These are phyloP conservation scores for Cryptophagus acutangulus DNA, from an alignment of 2,888 invertebrate genomes.

Conservation along the genomic window DNA sequence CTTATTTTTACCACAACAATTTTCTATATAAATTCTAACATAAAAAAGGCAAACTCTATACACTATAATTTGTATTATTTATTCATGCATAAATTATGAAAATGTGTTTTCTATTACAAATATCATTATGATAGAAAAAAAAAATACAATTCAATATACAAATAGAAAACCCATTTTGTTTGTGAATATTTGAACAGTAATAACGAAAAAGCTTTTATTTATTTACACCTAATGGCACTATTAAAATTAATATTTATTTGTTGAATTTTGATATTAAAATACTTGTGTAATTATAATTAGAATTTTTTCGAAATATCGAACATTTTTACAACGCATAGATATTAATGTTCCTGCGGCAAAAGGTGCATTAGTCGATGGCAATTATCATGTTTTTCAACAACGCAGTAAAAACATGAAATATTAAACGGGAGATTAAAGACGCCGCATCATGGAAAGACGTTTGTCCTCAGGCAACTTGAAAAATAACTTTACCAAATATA, in stretches of 20 bases:
- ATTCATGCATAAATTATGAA: slow-evolving; percentile 31
- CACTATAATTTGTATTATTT: slow-evolving; percentile 1
- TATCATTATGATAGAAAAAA: slow-evolving; percentile 31
- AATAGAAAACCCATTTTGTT: slow-evolving; percentile 18
- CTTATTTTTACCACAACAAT: slow-evolving; percentile 21
- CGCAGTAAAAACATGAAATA: slow-evolving; percentile 43
- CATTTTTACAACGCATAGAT: slow-evolving; percentile 29
- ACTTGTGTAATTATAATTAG: no score
- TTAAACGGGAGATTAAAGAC: slow-evolving; percentile 45
- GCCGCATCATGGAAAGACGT: slow-evolving; percentile 41
- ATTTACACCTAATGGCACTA: slow-evolving; percentile 19
- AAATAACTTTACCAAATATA: slow-evolving; percentile 41
- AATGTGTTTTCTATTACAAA: slow-evolving; percentile 34
- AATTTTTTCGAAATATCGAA: slow-evolving; percentile 18
- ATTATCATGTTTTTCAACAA: slow-evolving; percentile 43
- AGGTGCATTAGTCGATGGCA: slow-evolving; percentile 41
- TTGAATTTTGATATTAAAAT: no score
- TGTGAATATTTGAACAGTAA: slow-evolving; percentile 16
- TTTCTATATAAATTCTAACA: not conserved
- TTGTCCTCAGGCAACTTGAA: slow-evolving; percentile 40
- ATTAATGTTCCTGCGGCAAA: slow-evolving; percentile 34
- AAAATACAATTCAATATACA: slow-evolving; percentile 19
- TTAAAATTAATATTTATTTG: no score
- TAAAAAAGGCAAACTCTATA: not conserved
- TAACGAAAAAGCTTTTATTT: slow-evolving; percentile 20